A percentile compares a stretch with the other conserved stretches of the same genome.
phyloP scores from a whole-genome alignment of 2,113 vertebrate species.

The Meriones unguiculatus region DNA sequence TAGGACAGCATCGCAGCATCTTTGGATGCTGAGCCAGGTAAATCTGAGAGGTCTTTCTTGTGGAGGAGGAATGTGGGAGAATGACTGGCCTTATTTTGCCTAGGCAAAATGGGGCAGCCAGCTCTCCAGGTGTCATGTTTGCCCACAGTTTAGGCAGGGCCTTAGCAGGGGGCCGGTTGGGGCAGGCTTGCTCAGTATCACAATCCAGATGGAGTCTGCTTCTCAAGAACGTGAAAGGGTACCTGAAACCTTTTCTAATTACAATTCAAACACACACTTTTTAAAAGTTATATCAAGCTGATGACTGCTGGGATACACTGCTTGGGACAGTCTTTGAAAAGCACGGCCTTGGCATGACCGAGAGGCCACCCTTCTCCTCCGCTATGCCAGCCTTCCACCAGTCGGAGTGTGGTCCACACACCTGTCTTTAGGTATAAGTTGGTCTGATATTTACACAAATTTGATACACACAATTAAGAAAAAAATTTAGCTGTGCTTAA shows the following conservation, averaged over 20 bases:
- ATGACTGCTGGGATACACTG: neutral
- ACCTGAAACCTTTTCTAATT: neutral
- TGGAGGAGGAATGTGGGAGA: no score
- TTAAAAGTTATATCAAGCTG: neutral
- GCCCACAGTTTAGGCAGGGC: no score
- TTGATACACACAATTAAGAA: neutral
- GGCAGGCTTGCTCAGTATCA: no score
- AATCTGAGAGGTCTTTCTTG: no score
- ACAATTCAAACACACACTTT: neutral
- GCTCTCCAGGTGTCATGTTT: no score
- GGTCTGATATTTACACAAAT: neutral
- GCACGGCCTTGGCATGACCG: neutral
- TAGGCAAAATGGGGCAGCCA: no score
- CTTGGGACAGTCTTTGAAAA: neutral
- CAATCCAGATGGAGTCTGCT: no score
- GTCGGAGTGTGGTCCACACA: neutral
- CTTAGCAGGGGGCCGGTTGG: no score
- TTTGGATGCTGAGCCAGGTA: no score
- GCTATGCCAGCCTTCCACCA: neutral
- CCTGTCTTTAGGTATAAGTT: neutral
- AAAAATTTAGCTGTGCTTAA: neutral
- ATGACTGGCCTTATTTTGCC: no score
- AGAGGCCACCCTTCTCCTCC: neutral
- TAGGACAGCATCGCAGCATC: no score
- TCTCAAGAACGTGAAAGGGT: neutral